Conservation (phyloP, 1,140 invertebrate species). For the Pogonomyrmex barbatus region DNA sequence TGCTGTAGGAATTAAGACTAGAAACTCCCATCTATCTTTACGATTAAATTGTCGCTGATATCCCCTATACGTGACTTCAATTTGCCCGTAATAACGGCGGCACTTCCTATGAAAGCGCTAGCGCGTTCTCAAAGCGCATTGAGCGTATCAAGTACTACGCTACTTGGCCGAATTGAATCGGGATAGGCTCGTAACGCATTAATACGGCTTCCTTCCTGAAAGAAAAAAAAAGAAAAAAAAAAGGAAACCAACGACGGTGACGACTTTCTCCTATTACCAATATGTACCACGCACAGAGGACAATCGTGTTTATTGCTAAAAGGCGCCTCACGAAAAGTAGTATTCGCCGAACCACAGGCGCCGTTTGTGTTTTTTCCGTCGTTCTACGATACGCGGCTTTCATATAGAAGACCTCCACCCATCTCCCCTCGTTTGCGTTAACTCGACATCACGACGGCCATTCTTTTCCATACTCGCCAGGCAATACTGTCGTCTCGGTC, state of each 20-base stretch:
- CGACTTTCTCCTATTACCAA: neutral
- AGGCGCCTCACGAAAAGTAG: slow-evolving; percentile 18
- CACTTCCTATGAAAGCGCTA: slow-evolving; percentile 56
- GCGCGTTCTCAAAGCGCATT: slow-evolving; percentile 63
- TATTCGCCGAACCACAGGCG: neutral
- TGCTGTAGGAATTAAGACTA: slow-evolving; percentile 6
- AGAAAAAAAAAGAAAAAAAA: slow-evolving; percentile 48
- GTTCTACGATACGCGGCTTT: slow-evolving; percentile 35
- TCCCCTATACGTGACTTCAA: slow-evolving; percentile 2
- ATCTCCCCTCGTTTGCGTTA: slow-evolving; percentile 23
- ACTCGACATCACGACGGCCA: slow-evolving; percentile 30
- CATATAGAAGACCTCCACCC: neutral
- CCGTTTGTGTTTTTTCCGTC: slow-evolving; percentile 36
- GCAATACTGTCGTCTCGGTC: slow-evolving; percentile 16
- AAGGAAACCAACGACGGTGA: slow-evolving; percentile 4
- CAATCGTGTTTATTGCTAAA: slow-evolving; percentile 28
- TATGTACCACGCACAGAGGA: neutral
- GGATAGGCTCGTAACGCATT: slow-evolving; percentile 62
- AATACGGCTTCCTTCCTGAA: slow-evolving; percentile 65
- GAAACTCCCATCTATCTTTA: slow-evolving; percentile 8
- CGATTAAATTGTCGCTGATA: slow-evolving; percentile 5
- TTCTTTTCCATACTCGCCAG: slow-evolving; percentile 43
- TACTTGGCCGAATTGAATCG: slow-evolving; percentile 58
- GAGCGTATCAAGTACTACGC: slow-evolving; percentile 38
- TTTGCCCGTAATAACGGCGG: slow-evolving; percentile 29